phyloP scores from a whole-genome alignment of 2,797 vertebrate species.

The Australoheros facetus region DNA sequence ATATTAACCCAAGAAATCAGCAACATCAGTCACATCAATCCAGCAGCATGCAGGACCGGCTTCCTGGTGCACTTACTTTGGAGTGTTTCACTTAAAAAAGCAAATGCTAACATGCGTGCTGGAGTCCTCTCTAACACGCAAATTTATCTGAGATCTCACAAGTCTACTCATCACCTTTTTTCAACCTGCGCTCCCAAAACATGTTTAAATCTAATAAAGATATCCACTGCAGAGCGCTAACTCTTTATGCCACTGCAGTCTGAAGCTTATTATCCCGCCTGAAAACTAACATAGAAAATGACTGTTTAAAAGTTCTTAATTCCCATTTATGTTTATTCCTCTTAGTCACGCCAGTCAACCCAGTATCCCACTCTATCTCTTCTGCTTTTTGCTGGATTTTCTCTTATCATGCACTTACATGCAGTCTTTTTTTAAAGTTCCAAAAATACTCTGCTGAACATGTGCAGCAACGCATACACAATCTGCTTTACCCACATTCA shows the following conservation, averaged over 20 bases:
- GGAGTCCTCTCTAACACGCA: accelerated
- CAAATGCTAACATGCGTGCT: background rate
- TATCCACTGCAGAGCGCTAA: background rate
- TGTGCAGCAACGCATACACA: conserved; percentile 6
- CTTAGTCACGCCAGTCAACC: background rate
- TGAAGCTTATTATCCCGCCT: background rate
- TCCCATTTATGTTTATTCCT: background rate
- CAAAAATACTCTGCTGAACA: conserved; percentile 14
- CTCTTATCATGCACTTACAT: background rate
- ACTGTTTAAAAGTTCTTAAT: background rate
- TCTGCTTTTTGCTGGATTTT: background rate
- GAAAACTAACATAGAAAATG: accelerated
- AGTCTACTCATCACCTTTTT: background rate
- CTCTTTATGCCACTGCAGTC: background rate
- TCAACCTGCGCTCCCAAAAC: background rate
- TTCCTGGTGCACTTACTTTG: background rate
- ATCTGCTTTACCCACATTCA: conserved; percentile 50
- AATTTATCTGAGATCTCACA: accelerated
- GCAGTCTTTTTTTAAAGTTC: conserved; percentile 20
- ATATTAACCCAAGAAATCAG: background rate
- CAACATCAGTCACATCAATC: background rate
- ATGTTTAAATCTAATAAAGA: background rate
- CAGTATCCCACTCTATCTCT: background rate
- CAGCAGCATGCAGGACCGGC: background rate
- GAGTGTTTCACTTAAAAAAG: too few relatives aligned